Evolutionary conservation across 1,140 invertebrate species (phyloP), one percentile per base, ranked within the genome.

Genomic region (Ceratosolen fusciceps): DNA sequence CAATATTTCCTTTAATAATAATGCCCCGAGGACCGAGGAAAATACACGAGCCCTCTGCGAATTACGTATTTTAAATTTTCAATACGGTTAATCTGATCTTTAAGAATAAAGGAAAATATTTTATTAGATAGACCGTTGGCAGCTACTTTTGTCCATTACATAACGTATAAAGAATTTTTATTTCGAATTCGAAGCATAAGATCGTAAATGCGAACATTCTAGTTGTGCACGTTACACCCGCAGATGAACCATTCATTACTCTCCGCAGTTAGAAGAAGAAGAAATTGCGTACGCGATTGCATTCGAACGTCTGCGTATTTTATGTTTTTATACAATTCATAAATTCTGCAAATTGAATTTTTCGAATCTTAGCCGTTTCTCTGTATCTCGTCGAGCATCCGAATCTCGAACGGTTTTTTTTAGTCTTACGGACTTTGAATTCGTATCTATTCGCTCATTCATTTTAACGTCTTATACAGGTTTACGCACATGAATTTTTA

Each of bases 341-440:
- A 60, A 31, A 60, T 37, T 65, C 16, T 34, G 37, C 19, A 2
- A n/a, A 65, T 37, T 65, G 21, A 31, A 65, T 37, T 65, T 62
- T 65, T 65, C 31, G 7, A 65, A 65, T 65, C 60, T 37, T 37
- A 65, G n/a, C 7, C 19, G 60, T 37, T 65, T 37, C n/a, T 65
- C 54, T 58, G 24, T 47, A 47, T 29, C 39, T 62, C 39, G 19
- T 39, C 31, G 31, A 37, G 31, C 37, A 65, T 65, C 31, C 60
- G 37, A 65, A 65, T 65, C n/a, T n/a, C 60, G 60, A 65, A 65
- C 31, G n/a, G 34, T 65, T 62, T 62, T 62, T n/a, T 26, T 65
- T 65, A 65, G 60, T 65, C 31, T 37, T 21, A 65, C n/a, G 37
- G 31, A 26, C 14, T 62, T 52, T 62, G 58, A 9, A 65, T 65